Base-by-base conservation (phyloP, 2,888 invertebrate genomes). In the Hirtodrosophila trivittata region DNA sequence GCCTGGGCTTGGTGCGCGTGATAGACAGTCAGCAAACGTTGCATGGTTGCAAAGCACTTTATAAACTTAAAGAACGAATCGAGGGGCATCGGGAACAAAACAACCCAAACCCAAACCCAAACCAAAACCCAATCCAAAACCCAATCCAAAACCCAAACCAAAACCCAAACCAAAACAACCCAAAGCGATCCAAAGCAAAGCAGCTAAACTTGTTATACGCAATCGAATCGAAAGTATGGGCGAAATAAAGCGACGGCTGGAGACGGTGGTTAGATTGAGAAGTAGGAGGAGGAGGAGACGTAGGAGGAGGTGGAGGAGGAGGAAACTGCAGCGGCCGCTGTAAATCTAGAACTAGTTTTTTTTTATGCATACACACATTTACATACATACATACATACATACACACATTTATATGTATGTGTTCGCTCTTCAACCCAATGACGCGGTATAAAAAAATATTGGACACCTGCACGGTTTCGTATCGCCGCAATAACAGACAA, bases 401-500 rank as follows among this genome's bases (percentile, higher is more conserved):
- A 21, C 30, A 13, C 39, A n/a, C 43, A 5, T 30, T 26, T 41
- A 12, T 41, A 28, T 58, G 12, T 47, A 26, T 47, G 25, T 50
- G 69, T 72, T 64, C 60, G 58, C 41, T 71, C 45, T 57, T 60
- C 57, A 72, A 59, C 62, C 74, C 85, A 72, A 82, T 83, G 83
- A 85, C 83, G 83, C 75, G 70, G 74, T 85, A 75, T 91, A 86
- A 87, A 87, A 85, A 83, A 86, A 86, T 86, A 88, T 86, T 87
- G 87, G 87, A 88, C 88, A 89, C 89, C 87, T 87, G 87, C 87
- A 88, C 80, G 86, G 85, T 86, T 77, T 87, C 82, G 77, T 67
- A 78, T 81, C 75, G 66, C 72, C 66, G 67, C 74, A 71, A 72
- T 51, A 71, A 66, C 50, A 64, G 64, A 68, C 62, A 58, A 60